Evolutionary conservation across 2,888 invertebrate genomes (phyloP).

Genomic region (Idaea straminata): DNA sequence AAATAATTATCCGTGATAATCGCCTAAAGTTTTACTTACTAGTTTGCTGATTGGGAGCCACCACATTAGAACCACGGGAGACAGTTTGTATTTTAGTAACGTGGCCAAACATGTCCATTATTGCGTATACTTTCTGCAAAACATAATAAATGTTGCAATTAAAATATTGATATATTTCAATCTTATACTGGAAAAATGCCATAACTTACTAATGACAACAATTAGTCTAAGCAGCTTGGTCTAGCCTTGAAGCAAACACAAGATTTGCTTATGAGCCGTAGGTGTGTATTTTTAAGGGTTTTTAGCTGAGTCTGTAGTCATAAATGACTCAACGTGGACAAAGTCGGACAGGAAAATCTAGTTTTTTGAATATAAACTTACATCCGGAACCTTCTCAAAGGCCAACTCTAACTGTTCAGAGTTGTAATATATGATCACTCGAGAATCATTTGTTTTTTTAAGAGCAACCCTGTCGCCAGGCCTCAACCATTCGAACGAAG

Average conservation of each 20-base stretch:
- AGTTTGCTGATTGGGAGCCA: slow-evolving; percentile 39
- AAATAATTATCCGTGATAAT: background rate
- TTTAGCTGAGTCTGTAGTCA: background rate
- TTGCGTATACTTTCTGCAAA: slow-evolving; percentile 87
- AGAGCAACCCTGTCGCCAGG: slow-evolving; percentile 89
- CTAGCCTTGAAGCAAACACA: background rate
- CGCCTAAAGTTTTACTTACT: slow-evolving; percentile 28
- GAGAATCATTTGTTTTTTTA: slow-evolving; percentile 84
- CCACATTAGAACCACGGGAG: slow-evolving; percentile 54
- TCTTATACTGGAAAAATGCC: background rate
- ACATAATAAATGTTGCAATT: slow-evolving; percentile 24
- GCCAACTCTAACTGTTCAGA: slow-evolving; percentile 89
- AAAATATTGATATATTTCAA: slow-evolving; percentile 3
- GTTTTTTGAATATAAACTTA: slow-evolving; percentile 48
- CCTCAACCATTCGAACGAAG: slow-evolving; percentile 88
- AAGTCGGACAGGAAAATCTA: background rate
- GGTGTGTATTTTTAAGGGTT: no score
- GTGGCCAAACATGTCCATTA: slow-evolving; percentile 90
- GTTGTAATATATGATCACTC: slow-evolving; percentile 88
- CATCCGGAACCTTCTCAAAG: slow-evolving; percentile 88
- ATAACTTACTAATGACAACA: no score
- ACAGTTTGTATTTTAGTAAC: slow-evolving; percentile 89
- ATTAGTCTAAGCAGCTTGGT: no score
- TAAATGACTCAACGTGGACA: background rate
- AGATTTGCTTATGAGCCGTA: background rate